A percentile compares a stretch with the other conserved stretches of the same genome.
These are phyloP conservation scores for Phylloscopus trochilus DNA, from an alignment of 2,113 vertebrate species.

Conservation along the genomic window DNA sequence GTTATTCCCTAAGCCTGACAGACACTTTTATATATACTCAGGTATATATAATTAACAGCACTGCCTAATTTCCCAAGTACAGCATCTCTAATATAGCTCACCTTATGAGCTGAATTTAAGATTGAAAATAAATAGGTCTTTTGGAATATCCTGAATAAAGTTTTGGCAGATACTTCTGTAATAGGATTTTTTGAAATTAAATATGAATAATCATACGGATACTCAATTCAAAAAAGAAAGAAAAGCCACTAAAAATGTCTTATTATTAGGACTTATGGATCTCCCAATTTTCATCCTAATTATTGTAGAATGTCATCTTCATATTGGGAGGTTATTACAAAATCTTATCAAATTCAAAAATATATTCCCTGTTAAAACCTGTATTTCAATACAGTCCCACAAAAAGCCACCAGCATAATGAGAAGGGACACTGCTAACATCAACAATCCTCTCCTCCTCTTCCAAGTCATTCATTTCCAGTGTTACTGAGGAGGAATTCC, in stretches of 20 bases:
- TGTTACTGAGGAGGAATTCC: not conserved
- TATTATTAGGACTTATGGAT: not conserved
- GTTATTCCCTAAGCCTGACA: not conserved
- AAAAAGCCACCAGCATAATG: not conserved
- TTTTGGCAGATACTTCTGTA: not conserved
- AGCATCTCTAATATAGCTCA: not conserved
- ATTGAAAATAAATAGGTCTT: not conserved
- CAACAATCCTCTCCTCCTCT: not conserved
- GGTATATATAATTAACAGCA: not conserved
- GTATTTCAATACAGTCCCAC: not conserved
- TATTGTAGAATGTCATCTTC: not conserved
- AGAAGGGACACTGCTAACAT: not conserved
- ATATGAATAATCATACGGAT: not conserved
- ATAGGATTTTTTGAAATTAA: not conserved
- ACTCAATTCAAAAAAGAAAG: not conserved
- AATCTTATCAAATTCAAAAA: not conserved
- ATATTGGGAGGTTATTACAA: not conserved
- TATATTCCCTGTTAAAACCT: not conserved
- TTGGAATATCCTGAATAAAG: not conserved
- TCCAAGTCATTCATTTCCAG: not conserved
- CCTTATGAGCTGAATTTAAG: not conserved
- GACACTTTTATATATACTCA: not conserved
- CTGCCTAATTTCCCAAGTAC: not conserved
- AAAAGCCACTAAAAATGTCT: not conserved
- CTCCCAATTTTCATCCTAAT: not conserved